A percentile compares a stretch with the other conserved stretches of the same genome.
These are phyloP conservation scores for Luffia ferchaultella DNA, from an alignment of 2,888 invertebrate species.

Conservation along the genomic window DNA sequence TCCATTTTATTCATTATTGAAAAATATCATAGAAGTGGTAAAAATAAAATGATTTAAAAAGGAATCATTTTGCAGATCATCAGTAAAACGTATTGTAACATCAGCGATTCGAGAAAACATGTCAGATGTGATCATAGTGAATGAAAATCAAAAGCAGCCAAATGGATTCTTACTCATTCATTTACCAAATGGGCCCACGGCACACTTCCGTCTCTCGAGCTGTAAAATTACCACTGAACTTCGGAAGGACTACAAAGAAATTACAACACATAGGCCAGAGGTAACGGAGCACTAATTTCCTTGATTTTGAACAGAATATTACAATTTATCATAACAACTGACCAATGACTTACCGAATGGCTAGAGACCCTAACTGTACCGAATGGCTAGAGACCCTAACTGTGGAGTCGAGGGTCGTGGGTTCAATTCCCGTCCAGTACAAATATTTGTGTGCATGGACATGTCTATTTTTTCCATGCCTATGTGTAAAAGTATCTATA, in stretches of 20 bases:
- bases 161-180: constrained; percentile 94
- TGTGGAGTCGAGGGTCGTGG: too few species aligned
- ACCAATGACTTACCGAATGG: too few species aligned
- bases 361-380: too few species aligned
- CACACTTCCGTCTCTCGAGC: constrained; percentile 93
- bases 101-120: constrained; percentile 81
- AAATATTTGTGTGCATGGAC: too few species aligned
- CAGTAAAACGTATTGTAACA: constrained; percentile 91
- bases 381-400: too few species aligned
- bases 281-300: constrained; percentile 35
- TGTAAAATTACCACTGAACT: constrained; percentile 90
- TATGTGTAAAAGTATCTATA: too few species aligned
- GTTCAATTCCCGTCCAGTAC: too few species aligned
- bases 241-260: constrained; percentile 79
- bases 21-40: too few species aligned
- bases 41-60: too few species aligned
- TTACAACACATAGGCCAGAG: constrained; percentile 91
- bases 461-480: too few species aligned
- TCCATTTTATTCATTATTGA: constrained; percentile 5
- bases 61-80: constrained; percentile 64
- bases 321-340: too few species aligned
- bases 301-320: too few species aligned
- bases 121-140: constrained; percentile 91
- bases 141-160: constrained; percentile 92
- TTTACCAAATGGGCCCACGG: constrained; percentile 96